Evolutionary conservation across 2,888 invertebrate species (phyloP), one percentile per base, ranked within the genome.

Genomic region (Balanococcus diminutus): DNA sequence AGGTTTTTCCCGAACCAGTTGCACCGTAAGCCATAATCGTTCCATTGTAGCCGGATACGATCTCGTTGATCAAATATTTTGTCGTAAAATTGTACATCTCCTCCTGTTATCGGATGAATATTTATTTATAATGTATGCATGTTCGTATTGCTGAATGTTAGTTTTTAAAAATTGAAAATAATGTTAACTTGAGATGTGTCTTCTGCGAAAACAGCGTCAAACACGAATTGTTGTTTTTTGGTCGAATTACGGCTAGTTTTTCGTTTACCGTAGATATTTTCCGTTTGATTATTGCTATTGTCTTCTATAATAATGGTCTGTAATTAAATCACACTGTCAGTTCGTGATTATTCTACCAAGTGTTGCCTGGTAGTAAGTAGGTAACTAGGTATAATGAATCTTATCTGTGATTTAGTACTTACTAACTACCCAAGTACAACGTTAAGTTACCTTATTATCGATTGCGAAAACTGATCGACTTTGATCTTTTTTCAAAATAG

Each of bases 11-110:
- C 3, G 96, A 95, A 0, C 96, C 96, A 51, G 97, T 97, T 4
- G 97, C 95, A 5, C 97, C 97, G 89, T 97, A 98, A 0, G 98
- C 98, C 90, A 98, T 98, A 32, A 98, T 97, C 0, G 98, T 98
- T 0, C 96, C 98, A 89, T 98, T 98, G 89, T 95, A 96, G 0
- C 98, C 98, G 87, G 90, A 87, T 16, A 98, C 91, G 0, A 98
- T 96, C 89, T 96, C 96, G 72, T 94, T 93, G 1, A 98, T 96
- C 22, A 98, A 91, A 22, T 94, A 93, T 84, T 95, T 95, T 31
- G 97, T 96, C 0, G 98, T 97, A 5, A 93, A 93, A 87, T 94
- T 93, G 90, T 98, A 98, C 0, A 98, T 96, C 83, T 95, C 93
- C 89, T 95, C 94, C 92, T 93, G 90, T 61, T 22, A 19, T 81